Conservation (phyloP, 2,113 vertebrate species). For the Xyrauchen texanus region DNA sequence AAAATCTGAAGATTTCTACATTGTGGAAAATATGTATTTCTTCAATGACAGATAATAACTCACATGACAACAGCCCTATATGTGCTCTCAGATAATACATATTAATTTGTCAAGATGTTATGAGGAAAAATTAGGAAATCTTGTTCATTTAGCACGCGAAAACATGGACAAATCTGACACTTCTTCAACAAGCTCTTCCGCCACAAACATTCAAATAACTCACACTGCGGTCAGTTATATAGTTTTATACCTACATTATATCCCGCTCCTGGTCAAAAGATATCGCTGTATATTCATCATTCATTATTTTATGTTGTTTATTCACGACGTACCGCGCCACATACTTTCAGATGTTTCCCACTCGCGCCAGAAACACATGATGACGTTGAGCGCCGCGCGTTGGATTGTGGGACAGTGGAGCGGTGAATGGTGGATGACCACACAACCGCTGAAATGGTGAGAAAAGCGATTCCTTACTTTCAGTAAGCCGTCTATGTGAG, state of each 20-base stretch:
- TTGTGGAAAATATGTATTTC: no score
- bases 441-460: conserved; percentile 69
- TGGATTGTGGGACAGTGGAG: conserved; percentile 69
- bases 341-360: background rate
- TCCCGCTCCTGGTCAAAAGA: background rate
- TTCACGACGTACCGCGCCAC: background rate
- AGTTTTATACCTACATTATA: background rate
- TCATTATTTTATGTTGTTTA: background rate
- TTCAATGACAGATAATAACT: no score
- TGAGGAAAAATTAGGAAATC: no score
- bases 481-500: background rate
- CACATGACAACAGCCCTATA: no score
- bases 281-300: background rate
- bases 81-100: no score
- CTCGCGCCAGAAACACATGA: background rate
- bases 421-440: conserved; percentile 58
- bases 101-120: no score
- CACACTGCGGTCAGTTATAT: background rate
- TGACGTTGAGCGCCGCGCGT: conserved; percentile 32
- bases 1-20: no score
- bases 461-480: background rate
- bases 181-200: no score
- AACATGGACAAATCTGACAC: no score
- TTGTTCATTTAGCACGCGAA: no score
- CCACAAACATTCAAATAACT: background rate